phyloP scores from a whole-genome alignment of 2,113 vertebrate genomes.

The Heliornis fulica region DNA sequence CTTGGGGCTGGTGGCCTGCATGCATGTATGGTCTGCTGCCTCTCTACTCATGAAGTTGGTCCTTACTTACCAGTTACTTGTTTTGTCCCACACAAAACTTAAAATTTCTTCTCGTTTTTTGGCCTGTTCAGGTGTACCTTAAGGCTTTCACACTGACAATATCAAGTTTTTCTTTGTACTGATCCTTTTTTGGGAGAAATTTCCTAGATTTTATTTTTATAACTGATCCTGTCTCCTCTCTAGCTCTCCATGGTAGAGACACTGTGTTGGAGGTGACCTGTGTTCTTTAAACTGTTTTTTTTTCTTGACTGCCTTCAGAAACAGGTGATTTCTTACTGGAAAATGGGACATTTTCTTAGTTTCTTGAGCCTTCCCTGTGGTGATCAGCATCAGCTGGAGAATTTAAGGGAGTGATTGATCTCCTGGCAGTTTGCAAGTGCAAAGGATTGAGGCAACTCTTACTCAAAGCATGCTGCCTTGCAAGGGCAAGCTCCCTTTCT shows the following conservation, averaged over 20 bases:
- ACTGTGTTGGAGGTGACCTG: not conserved
- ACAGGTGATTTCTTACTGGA: not conserved
- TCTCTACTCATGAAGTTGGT: fast-evolving
- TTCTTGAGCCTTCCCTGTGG: not conserved
- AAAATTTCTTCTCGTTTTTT: not conserved
- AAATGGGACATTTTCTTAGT: not conserved
- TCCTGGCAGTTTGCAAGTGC: not conserved
- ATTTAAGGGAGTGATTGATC: not conserved
- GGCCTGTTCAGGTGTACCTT: not conserved
- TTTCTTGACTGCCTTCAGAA: not conserved
- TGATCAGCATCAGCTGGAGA: not conserved
- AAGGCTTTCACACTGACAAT: not conserved
- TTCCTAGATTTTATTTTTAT: not conserved
- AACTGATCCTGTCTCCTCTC: not conserved
- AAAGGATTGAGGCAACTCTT: not conserved
- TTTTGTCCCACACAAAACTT: not conserved
- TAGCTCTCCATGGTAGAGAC: not conserved
- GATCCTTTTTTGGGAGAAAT: not conserved
- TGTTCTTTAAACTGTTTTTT: not conserved
- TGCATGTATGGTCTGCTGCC: not conserved
- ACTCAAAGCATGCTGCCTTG: fast-evolving
- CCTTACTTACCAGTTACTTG: not conserved
- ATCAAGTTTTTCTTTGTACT: not conserved
- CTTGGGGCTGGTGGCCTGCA: fast-evolving
- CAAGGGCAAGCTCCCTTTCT: not conserved